phyloP scores from a whole-genome alignment of 2,797 vertebrate species.

The Acropternis orthonyx region DNA sequence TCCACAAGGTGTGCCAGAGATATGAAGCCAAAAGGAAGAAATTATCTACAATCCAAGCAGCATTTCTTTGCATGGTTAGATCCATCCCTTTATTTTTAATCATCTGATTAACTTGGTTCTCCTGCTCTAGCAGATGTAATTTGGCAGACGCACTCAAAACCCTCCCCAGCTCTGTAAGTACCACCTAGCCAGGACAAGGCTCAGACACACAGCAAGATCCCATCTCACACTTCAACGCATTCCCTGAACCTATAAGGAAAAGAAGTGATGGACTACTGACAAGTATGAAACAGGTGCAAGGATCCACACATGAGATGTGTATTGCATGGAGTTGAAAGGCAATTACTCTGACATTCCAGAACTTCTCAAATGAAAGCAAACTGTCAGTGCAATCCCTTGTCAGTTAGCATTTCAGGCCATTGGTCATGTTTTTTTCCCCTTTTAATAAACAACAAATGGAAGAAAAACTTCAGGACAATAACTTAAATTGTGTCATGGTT shows the following conservation, averaged over 20 bases:
- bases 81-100: slow-evolving; percentile 79
- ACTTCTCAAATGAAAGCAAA: slow-evolving; percentile 63
- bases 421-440: neutral
- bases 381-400: neutral
- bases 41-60: slow-evolving; percentile 85
- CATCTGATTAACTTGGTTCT: slow-evolving; percentile 39
- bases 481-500: neutral
- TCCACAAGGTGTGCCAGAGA: slow-evolving; percentile 86
- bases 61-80: slow-evolving; percentile 81
- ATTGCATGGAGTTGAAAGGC: neutral
- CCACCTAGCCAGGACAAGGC: slow-evolving; percentile 29
- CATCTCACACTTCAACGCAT: slow-evolving; percentile 58
- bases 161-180: slow-evolving; percentile 13
- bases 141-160: slow-evolving; percentile 16
- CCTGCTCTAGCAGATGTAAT: neutral
- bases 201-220: neutral
- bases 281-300: slow-evolving; percentile 84
- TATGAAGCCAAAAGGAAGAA: slow-evolving; percentile 86
- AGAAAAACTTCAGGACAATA: neutral
- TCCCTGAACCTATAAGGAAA: slow-evolving; percentile 86
- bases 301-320: slow-evolving; percentile 4
- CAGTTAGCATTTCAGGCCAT: neutral
- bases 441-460: neutral
- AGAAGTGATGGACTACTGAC: slow-evolving; percentile 81
- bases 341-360: slow-evolving; percentile 41